Conservation (phyloP, 2,113 vertebrate genomes). For the Poeciliopsis occidentalis region DNA sequence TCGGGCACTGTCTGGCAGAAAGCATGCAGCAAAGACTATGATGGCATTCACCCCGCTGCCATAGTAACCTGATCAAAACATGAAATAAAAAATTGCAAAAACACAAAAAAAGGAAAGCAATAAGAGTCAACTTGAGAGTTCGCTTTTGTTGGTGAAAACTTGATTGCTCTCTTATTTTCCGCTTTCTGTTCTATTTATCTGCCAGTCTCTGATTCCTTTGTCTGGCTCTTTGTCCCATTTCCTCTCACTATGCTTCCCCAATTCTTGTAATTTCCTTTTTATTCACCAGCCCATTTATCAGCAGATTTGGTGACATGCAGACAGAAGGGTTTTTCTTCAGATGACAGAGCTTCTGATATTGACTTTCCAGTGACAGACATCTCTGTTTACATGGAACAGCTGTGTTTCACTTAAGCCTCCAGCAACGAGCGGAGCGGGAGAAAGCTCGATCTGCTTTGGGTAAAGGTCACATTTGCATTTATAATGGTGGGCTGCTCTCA, state of each 20-base stretch:
- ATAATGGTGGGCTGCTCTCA: background rate
- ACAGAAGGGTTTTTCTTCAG: conserved; percentile 49
- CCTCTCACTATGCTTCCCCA: conserved; percentile 22
- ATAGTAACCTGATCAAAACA: conserved; percentile 88
- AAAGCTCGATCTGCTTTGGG: background rate
- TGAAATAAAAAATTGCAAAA: conserved; percentile 6
- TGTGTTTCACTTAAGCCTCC: conserved; percentile 30
- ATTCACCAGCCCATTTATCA: conserved; percentile 47
- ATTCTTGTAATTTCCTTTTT: conserved; percentile 54
- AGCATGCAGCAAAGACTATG: conserved; percentile 98
- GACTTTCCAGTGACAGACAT: conserved; percentile 41
- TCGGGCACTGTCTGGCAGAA: conserved; percentile 94
- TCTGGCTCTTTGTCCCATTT: conserved; percentile 30
- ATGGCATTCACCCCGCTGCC: conserved; percentile 91
- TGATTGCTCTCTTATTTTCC: conserved; percentile 33
- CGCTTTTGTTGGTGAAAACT: conserved; percentile 13
- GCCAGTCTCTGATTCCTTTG: conserved; percentile 30
- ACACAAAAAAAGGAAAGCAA: conserved; percentile 41
- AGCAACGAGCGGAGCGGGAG: conserved; percentile 11
- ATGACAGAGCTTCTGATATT: conserved; percentile 45
- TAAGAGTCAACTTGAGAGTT: conserved; percentile 11
- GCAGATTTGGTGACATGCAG: conserved; percentile 48
- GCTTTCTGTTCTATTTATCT: conserved; percentile 33
- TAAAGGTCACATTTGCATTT: conserved; percentile 13
- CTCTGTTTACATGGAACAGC: conserved; percentile 31